Evolutionary conservation across 2,888 invertebrate species (phyloP).

Genomic region (Hirtodrosophila confusa): DNA sequence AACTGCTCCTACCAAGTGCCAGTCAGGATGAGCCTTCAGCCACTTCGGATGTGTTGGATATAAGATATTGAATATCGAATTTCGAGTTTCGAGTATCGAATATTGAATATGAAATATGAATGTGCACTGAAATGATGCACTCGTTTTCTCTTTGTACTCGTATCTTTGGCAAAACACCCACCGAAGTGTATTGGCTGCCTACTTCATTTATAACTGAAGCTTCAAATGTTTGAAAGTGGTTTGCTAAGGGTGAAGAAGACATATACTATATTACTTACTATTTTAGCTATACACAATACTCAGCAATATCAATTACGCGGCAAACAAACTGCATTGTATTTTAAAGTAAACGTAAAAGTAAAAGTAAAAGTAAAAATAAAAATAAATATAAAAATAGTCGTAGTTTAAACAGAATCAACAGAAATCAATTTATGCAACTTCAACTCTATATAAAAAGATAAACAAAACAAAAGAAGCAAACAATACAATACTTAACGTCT

Average conservation of each 20-base stretch:
- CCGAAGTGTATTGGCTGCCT: constrained; percentile 55
- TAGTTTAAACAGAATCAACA: constrained; percentile 31
- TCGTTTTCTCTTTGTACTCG: constrained; percentile 19
- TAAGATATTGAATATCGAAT: not conserved
- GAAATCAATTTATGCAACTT: constrained; percentile 42
- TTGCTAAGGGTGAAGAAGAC: constrained; percentile 52
- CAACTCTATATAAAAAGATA: constrained; percentile 26
- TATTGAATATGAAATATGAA: not conserved
- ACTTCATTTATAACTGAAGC: constrained; percentile 8
- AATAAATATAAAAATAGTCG: constrained; percentile 10
- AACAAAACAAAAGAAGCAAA: constrained; percentile 27
- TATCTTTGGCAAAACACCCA: constrained; percentile 71
- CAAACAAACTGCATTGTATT: constrained; percentile 39
- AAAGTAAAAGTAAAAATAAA: not conserved
- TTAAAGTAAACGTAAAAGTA: constrained; percentile 15
- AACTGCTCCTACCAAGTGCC: constrained; percentile 15
- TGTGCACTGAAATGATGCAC: constrained; percentile 44
- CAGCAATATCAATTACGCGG: constrained; percentile 24
- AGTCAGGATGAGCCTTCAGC: constrained; percentile 31
- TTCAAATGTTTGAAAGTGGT: constrained; percentile 34
- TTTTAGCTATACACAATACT: constrained; percentile 26
- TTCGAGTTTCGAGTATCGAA: no score
- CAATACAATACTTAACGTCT: constrained; percentile 63
- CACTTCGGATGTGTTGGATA: not conserved
- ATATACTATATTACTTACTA: not conserved